Conservation (phyloP, 1,140 invertebrate genomes). For the Apocrypta bakeri region DNA sequence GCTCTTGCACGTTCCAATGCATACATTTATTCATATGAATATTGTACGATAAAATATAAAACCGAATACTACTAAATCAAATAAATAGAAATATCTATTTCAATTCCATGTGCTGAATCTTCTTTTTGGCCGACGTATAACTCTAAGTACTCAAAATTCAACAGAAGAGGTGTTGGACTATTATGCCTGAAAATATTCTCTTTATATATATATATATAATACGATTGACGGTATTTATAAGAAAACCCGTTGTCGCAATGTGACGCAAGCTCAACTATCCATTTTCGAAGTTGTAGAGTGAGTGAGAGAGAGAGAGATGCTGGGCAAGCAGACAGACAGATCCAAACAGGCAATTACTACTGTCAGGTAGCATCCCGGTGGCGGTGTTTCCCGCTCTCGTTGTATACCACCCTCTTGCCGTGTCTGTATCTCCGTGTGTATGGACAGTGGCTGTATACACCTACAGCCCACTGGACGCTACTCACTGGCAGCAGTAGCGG, state of each 20-base stretch:
- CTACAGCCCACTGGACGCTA: neutral
- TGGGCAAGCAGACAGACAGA: conserved; percentile 29
- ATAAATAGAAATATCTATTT: too few relatives aligned
- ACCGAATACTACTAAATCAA: too few relatives aligned
- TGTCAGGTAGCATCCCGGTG: conserved; percentile 36
- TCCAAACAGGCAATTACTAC: conserved; percentile 49
- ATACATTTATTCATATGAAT: neutral
- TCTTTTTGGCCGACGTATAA: too few relatives aligned
- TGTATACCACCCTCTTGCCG: conserved; percentile 32
- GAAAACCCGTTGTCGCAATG: neutral
- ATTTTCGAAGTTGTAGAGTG: conserved; percentile 29
- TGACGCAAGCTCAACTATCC: conserved; percentile 28
- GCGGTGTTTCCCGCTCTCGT: conserved; percentile 1
- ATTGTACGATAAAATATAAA: neutral
- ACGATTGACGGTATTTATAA: neutral
- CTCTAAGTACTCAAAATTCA: too few relatives aligned
- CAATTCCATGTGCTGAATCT: too few relatives aligned
- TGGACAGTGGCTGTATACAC: neutral
- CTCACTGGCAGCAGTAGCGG: neutral
- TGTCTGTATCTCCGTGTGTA: neutral
- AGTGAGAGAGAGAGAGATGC: conserved; percentile 2
- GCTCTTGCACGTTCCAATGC: too few relatives aligned
- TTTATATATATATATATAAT: too few relatives aligned
- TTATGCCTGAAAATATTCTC: too few relatives aligned
- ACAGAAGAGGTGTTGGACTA: neutral